Percentiles rank a stretch among this genome's conserved stretches.
These are phyloP conservation scores for Oryctolagus cuniculus DNA, from an alignment of 2,113 vertebrate species.

Conservation along the genomic window DNA sequence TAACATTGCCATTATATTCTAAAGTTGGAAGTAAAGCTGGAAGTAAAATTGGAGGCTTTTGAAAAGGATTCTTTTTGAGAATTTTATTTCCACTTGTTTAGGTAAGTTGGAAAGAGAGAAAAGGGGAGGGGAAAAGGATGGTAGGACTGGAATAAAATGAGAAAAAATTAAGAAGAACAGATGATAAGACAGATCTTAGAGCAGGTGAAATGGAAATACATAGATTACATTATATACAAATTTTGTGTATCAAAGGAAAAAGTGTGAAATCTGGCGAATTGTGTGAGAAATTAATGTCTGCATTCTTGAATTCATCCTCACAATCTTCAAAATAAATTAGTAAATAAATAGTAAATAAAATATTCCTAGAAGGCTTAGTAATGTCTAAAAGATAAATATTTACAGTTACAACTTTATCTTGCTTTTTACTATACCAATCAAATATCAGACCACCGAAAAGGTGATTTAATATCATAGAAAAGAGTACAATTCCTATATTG, in stretches of 20 bases:
- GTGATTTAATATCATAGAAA: neutral
- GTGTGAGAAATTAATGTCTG: neutral
- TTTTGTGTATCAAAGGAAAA: neutral
- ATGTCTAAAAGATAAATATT: neutral
- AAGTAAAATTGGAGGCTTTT: constrained; percentile 65
- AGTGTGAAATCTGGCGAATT: constrained; percentile 39
- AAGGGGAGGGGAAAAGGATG: neutral
- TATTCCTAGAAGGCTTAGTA: constrained; percentile 20
- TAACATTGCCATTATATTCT: neutral
- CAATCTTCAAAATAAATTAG: constrained; percentile 16
- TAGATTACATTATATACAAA: neutral
- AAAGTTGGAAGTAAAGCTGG: constrained; percentile 43
- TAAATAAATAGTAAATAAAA: constrained; percentile 38
- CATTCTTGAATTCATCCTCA: constrained; percentile 57
- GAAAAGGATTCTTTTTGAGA: constrained; percentile 41
- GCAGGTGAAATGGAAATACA: neutral
- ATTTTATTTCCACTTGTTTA: constrained; percentile 67
- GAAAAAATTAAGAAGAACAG: neutral
- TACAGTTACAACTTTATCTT: constrained; percentile 26
- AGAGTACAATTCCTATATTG: neutral
- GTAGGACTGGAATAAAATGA: neutral
- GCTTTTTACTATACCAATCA: constrained; percentile 24
- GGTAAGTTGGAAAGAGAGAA: neutral
- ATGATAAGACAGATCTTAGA: neutral
- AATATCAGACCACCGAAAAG: neutral